Base-by-base conservation (phyloP, 2,888 invertebrate genomes). In the Helobdella robusta region DNA sequence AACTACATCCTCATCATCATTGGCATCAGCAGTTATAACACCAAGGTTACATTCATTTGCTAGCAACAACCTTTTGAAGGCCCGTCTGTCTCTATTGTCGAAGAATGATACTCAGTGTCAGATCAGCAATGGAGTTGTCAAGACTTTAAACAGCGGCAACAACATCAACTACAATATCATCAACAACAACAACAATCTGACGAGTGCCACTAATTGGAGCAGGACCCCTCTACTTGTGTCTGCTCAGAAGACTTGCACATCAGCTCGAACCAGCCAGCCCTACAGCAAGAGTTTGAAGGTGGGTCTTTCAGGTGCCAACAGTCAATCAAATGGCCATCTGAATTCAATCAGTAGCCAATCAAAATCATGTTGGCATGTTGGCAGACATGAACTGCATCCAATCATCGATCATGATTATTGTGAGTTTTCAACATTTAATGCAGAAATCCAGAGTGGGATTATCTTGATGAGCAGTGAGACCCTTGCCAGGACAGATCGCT, bases 351-450 rank as follows among this genome's bases (percentile, higher is more conserved):
- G n/a, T n/a, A n/a, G n/a, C n/a, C n/a, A n/a, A n/a, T n/a, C n/a
- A n/a, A 28, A 18, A 23, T 32, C 60, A 46, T 28, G 50, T 18
- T 30, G 30, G 25, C 62, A 40, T 35, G 23, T 15, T 35, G 65
- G 66, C 44, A 48, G 62, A 5, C 62, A 62, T 5, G 62, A 62
- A 32, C 62, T 68, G 20, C 72, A 73, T 61, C 73, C 73, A 3
- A 65, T 73, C 23, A 68, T 70, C 32, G 73, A 73, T 65, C 73
- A 73, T 56, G 73, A 73, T 61, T 73, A 73, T 63, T 72, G 72
- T 61, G 68, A 64, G 63, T 72, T 72, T 59, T 64, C 68, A 0
- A 67, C 69, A 20, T 72, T 72, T 64, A 70, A 67, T 48, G 72
- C 72, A 0, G 70, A 70, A 35, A 68, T 72, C 30, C 72, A 72